phyloP scores from a whole-genome alignment of 1,140 invertebrate genomes.

The Heterodera carotae region DNA sequence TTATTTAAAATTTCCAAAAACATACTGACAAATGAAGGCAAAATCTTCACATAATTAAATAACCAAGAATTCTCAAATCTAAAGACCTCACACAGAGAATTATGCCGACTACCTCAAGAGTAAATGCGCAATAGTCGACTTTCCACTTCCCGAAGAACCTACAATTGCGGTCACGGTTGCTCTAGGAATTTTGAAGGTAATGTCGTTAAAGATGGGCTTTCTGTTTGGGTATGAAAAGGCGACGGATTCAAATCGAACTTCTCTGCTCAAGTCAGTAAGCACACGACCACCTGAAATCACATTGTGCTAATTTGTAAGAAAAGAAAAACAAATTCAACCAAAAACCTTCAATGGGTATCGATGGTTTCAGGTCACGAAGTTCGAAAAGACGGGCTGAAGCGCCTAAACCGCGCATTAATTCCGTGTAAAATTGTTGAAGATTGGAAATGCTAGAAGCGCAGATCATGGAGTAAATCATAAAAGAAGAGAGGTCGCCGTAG shows the following conservation, averaged over 20 bases:
- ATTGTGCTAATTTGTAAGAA: not conserved
- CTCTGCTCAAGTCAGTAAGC: conserved; percentile 71
- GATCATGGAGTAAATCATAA: conserved; percentile 60
- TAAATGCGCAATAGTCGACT: conserved; percentile 68
- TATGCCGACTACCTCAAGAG: conserved; percentile 67
- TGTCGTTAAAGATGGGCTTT: conserved; percentile 67
- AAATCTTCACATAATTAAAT: too few species aligned
- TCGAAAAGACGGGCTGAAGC: conserved; percentile 85
- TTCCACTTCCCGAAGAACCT: conserved; percentile 69
- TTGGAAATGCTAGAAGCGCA: conserved; percentile 54
- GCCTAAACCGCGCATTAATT: conserved; percentile 87
- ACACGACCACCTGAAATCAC: conserved; percentile 46
- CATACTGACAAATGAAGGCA: too few species aligned
- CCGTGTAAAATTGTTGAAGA: conserved; percentile 84
- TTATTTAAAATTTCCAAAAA: too few species aligned
- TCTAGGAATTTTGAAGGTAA: conserved; percentile 67
- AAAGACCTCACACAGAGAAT: too few species aligned
- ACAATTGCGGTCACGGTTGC: conserved; percentile 68
- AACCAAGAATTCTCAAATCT: too few species aligned
- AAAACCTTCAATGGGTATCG: conserved; percentile 70
- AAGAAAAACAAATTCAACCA: not conserved
- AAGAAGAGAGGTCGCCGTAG: conserved; percentile 73
- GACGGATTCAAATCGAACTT: conserved; percentile 69
- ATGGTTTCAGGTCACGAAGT: conserved; percentile 79
- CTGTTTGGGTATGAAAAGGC: conserved; percentile 72